These are phyloP conservation scores for Actinernus sp. DNA, from an alignment of 92 coral and sea anemone species.

Conservation along the genomic window DNA sequence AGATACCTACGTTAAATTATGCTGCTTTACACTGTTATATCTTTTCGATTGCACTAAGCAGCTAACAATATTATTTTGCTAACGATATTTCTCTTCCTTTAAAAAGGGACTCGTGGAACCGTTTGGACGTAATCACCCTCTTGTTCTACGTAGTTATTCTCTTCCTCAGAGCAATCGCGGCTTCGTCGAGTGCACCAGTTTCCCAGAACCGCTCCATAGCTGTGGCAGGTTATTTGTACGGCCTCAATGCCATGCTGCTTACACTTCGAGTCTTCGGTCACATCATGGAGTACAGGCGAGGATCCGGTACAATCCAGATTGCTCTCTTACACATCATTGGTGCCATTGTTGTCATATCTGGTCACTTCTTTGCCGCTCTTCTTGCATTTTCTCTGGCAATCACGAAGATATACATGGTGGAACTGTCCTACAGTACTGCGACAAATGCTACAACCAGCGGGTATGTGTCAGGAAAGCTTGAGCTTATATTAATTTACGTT, in stretches of 20 bases:
- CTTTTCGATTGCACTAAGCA: not conserved
- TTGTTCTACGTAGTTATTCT: conserved; percentile 39
- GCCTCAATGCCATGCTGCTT: no score
- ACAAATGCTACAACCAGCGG: not conserved
- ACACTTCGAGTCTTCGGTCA: conserved; percentile 79
- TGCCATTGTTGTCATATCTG: conserved; percentile 47
- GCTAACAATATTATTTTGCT: no score
- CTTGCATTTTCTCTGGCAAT: conserved; percentile 18
- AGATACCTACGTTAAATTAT: no score
- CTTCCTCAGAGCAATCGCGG: conserved; percentile 30
- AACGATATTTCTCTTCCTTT: not conserved
- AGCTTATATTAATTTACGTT: no score
- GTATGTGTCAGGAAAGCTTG: no score
- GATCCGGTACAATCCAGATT: conserved; percentile 61
- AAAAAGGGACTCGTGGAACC: conserved; percentile 67
- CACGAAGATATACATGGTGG: conserved; percentile 10
- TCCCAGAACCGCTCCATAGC: conserved; percentile 41
- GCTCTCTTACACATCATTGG: no score
- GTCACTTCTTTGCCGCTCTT: conserved; percentile 38
- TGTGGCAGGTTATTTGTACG: conserved; percentile 58
- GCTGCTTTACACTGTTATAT: no score
- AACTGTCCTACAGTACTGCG: not conserved
- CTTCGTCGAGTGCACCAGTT: conserved; percentile 19
- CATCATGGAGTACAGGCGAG: conserved; percentile 42
- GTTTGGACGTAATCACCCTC: conserved; percentile 42